Base-by-base conservation (phyloP, 1,140 invertebrate species). In the Saccostrea echinata region DNA sequence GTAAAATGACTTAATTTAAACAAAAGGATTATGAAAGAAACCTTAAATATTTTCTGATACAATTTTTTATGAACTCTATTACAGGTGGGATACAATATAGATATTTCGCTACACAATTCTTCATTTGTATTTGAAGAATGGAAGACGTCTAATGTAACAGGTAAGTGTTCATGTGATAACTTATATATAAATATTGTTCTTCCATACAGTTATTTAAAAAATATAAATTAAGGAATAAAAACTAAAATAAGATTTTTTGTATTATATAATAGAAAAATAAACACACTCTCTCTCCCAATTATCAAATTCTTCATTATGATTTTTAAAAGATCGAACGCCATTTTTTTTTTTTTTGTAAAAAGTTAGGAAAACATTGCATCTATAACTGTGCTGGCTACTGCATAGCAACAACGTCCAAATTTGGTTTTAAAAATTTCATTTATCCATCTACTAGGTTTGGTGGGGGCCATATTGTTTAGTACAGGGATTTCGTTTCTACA, bases 121-220 rank as follows among this genome's bases (percentile, higher is more conserved):
- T 76, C 68, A 33, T 76, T 76, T 18, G 30, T 76, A 30, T 33
- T 76, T 33, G 27, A 76, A 76, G 68, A 76, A 76, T 76, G 68
- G 68, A 30, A 76, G 1, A 76, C 27, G 24, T 76, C 68, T 16
- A 76, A 76, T 13, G 9, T 33, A 76, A 13, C 68, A 27, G 68
- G 68, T 30, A 76, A 76, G 68, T 21, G 21, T 9, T 43, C 43
- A 43, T 43, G 6, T 43, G 43, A 43, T 43, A 43, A 43, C 43
- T 43, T 43, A 43, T 43, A 43, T 43, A 43, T 43, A 43, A 6
- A 43, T 43, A 43, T 43, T 43, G 43, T 43, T 43, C 43, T 43
- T 43, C 43, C 43, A 4, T 43, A 43, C 43, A 43, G 6, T 43
- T 43, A 43, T 43, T 43, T 43, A 43, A 9, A 43, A 43, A 43